Conservation (phyloP, 2,113 vertebrate genomes). For the Forbesichthys agassizii region DNA sequence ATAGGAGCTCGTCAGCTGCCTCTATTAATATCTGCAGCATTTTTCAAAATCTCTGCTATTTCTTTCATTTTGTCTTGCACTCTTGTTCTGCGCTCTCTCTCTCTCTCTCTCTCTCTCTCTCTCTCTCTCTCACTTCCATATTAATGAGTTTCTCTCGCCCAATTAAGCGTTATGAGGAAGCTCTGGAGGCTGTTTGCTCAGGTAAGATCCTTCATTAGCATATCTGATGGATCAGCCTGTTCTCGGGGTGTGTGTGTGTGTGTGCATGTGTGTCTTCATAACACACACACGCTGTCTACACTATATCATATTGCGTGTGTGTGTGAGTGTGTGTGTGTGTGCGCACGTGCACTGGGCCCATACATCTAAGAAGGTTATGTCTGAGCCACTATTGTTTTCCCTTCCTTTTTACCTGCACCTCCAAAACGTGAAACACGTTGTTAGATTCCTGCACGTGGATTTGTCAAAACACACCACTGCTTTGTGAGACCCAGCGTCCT, state of each 20-base stretch:
- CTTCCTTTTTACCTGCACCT: no score
- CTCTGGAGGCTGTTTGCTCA: conserved; percentile 79
- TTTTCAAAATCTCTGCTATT: not conserved
- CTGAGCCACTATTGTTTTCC: no score
- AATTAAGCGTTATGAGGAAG: conserved; percentile 76
- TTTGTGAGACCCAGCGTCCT: no score
- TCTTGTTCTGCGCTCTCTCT: not conserved
- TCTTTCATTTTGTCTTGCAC: not conserved
- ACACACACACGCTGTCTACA: no score
- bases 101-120: conserved; percentile 53
- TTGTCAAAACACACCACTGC: no score
- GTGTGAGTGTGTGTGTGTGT: not conserved
- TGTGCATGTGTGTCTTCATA: not conserved
- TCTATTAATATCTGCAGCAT: conserved; percentile 36
- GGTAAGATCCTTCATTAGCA: conserved; percentile 78
- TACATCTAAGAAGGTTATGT: no score
- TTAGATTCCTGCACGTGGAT: no score
- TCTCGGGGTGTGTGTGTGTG: conserved; percentile 12
- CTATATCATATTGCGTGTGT: not conserved
- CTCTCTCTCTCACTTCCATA: conserved; percentile 72
- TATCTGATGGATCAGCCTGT: conserved; percentile 74
- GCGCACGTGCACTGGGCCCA: no score
- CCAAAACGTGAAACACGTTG: no score
- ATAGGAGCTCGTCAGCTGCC: conserved; percentile 8
- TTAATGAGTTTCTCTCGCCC: conserved; percentile 75